Evolutionary conservation across 2,888 invertebrate species (phyloP).

Genomic region (Drosophila mayaguana): DNA sequence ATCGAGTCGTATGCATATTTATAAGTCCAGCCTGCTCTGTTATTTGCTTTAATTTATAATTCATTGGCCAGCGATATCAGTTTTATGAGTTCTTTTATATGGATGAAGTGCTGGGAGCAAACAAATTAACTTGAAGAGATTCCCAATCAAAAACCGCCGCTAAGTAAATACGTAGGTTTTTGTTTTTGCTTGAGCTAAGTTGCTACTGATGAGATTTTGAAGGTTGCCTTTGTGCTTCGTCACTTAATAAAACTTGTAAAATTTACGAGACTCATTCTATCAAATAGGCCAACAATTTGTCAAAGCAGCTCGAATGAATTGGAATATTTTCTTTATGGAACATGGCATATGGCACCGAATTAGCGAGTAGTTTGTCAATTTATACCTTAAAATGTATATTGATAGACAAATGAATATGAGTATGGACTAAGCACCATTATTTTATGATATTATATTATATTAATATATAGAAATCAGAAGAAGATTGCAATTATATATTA

Average conservation of each 20-base stretch:
- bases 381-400: too few species aligned
- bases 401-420: too few species aligned
- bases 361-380: too few species aligned
- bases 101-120: constrained; percentile 10
- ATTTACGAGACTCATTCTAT: constrained; percentile 3
- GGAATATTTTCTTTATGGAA: neutral
- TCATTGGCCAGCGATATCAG: constrained; percentile 21
- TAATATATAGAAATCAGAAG: too few species aligned
- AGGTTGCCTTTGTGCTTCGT: constrained; percentile 19
- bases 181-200: constrained; percentile 41
- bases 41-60: constrained; percentile 56
- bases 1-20: constrained; percentile 66
- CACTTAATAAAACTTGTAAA: constrained; percentile 31
- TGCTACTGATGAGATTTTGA: constrained; percentile 23
- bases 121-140: constrained; percentile 47
- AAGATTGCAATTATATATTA: too few species aligned
- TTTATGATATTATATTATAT: too few species aligned
- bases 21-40: constrained; percentile 40
- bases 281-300: constrained; percentile 30
- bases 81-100: constrained; percentile 44
- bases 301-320: constrained; percentile 16
- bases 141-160: constrained; percentile 40
- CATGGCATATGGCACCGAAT: too few species aligned
- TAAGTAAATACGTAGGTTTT: constrained; percentile 36
- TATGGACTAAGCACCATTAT: too few species aligned